A percentile compares a stretch with the other conserved stretches of the same genome.
phyloP scores from a whole-genome alignment of 2,113 vertebrate genomes.

The Prochilodus magdalenae region DNA sequence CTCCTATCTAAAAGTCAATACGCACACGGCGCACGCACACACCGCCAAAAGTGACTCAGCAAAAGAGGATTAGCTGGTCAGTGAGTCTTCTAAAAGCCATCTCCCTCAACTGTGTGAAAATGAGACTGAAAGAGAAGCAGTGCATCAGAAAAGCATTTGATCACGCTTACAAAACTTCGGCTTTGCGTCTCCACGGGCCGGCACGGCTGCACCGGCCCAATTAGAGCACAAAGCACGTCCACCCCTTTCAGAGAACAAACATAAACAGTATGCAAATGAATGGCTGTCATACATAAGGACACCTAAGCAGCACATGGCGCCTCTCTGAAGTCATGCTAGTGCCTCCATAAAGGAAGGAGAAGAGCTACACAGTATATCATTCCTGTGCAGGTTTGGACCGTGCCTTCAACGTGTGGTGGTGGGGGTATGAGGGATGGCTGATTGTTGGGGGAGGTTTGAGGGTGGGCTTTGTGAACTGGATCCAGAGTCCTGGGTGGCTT shows the following conservation, averaged over 20 bases:
- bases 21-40: constrained; percentile 25
- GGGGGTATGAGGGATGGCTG: no score
- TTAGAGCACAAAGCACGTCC: background rate
- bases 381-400: no score
- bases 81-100: constrained; percentile 25
- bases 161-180: background rate
- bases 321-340: background rate
- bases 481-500: no score
- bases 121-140: background rate
- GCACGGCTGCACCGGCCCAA: background rate
- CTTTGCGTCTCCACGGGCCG: background rate
- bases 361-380: background rate
- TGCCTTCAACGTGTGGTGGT: no score
- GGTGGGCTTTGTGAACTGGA: no score
- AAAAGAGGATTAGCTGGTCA: constrained; percentile 38
- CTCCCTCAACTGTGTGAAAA: constrained; percentile 28
- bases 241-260: background rate
- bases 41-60: constrained; percentile 50
- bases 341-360: background rate
- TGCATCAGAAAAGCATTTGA: constrained; percentile 15
- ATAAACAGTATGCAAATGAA: constrained; percentile 2
- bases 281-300: background rate
- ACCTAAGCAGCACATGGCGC: background rate
- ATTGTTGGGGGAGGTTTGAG: no score
- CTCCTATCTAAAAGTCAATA: constrained; percentile 22